Percentiles rank a stretch among this genome's conserved stretches.
Evolutionary conservation across 2,888 invertebrate genomes (phyloP).

Genomic region (Tenthredo distinguenda): DNA sequence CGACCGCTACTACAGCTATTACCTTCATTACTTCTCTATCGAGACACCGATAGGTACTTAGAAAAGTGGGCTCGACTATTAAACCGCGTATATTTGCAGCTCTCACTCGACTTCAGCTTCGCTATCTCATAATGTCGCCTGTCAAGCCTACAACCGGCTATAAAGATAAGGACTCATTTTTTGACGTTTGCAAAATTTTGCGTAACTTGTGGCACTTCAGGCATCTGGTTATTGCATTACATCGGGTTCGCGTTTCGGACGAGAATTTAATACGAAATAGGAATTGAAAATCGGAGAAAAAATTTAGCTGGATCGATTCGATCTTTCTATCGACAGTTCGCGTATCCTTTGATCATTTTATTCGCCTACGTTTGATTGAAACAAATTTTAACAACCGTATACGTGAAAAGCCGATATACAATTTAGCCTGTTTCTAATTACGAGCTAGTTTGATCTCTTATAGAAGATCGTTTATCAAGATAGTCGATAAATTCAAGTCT

Average conservation of each 20-base stretch:
- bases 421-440: neutral
- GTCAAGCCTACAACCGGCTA: neutral
- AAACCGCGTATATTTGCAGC: conserved; percentile 5
- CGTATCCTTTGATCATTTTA: neutral
- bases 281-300: neutral
- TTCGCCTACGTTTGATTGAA: neutral
- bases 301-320: neutral
- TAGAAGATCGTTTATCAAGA: conserved; percentile 25
- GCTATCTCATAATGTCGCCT: neutral
- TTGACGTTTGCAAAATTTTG: neutral
- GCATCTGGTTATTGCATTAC: no score
- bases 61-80: neutral
- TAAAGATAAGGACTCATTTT: neutral
- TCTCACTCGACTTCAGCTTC: neutral
- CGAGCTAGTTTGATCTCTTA: neutral
- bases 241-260: no score
- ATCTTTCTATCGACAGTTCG: neutral
- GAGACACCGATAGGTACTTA: neutral
- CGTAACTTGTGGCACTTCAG: neutral
- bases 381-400: neutral
- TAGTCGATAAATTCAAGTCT: conserved; percentile 32
- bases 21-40: conserved; percentile 12
- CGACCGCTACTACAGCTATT: neutral
- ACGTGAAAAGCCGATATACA: neutral
- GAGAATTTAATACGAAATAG: neutral